Percentiles rank a stretch among this genome's conserved stretches.
phyloP scores from a whole-genome alignment of 35 echinoderm and acorn worm genomes.

The Diadema setosum region DNA sequence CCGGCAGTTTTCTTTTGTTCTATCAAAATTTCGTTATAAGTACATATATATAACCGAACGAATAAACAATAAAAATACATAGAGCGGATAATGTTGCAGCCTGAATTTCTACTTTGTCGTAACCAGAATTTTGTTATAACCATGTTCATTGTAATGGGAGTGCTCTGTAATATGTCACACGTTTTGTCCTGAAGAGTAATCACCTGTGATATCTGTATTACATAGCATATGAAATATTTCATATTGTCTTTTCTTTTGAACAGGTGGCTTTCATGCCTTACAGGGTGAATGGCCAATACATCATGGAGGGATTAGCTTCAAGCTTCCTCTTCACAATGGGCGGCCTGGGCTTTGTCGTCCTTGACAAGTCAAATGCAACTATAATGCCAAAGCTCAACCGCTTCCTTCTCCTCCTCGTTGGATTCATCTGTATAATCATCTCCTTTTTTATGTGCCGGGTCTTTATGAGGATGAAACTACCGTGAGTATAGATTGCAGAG shows the following conservation, averaged over 20 bases:
- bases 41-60: too few relatives aligned
- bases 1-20: too few relatives aligned
- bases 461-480: conserved; percentile 99
- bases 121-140: too few relatives aligned
- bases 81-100: too few relatives aligned
- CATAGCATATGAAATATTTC: too few relatives aligned
- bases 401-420: conserved; percentile 84
- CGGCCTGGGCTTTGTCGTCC: conserved; percentile 89
- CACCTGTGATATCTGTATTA: too few relatives aligned
- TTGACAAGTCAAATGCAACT: conserved; percentile 87
- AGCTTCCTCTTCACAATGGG: conserved; percentile 98
- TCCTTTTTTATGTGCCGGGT: conserved; percentile 98
- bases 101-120: too few relatives aligned
- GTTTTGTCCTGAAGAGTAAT: too few relatives aligned
- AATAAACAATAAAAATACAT: too few relatives aligned
- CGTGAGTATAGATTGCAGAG: conserved; percentile 62
- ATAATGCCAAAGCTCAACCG: conserved; percentile 94
- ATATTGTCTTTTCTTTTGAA: background rate
- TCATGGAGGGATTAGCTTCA: conserved; percentile 97
- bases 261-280: conserved; percentile 99
- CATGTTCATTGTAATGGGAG: too few relatives aligned
- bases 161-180: too few relatives aligned
- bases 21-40: too few relatives aligned
- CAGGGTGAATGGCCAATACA: conserved; percentile 99
- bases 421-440: conserved; percentile 82